Conservation (phyloP, 2,888 invertebrate species). For the Nasonovia ribisnigri region DNA sequence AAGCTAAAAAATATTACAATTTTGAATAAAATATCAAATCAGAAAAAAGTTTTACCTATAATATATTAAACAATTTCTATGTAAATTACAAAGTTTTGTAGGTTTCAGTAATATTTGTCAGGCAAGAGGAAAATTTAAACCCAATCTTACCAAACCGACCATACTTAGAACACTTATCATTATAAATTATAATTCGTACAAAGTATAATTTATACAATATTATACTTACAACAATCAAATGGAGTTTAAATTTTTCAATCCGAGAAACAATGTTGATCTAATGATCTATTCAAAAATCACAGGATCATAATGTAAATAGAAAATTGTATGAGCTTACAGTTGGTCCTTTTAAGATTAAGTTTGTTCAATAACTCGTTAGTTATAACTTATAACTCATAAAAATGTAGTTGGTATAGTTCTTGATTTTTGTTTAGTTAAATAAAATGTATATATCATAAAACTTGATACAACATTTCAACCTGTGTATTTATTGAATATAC, state of each 20-base stretch:
- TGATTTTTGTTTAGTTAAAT: not conserved
- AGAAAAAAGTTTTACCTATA: not conserved
- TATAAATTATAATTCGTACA: not conserved
- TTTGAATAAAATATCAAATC: not conserved
- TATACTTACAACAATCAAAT: not conserved
- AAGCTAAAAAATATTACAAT: conserved; percentile 1
- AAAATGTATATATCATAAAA: not conserved
- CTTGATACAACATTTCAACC: not conserved
- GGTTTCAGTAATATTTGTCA: not conserved
- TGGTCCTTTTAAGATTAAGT: not conserved
- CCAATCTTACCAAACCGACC: not conserved
- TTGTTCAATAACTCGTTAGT: not conserved
- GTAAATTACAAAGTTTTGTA: not conserved
- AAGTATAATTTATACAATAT: not conserved
- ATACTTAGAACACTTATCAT: not conserved
- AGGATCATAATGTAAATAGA: not conserved
- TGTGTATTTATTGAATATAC: not conserved
- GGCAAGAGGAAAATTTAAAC: not conserved
- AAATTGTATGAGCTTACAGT: not conserved
- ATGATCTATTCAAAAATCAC: not conserved
- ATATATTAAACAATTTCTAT: not conserved
- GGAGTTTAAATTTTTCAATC: not conserved
- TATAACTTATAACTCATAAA: not conserved
- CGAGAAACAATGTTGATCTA: not conserved
- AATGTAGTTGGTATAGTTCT: not conserved